Evolutionary conservation across 2,888 invertebrate species (phyloP).

Genomic region (Leptinotarsa rubiginosa): DNA sequence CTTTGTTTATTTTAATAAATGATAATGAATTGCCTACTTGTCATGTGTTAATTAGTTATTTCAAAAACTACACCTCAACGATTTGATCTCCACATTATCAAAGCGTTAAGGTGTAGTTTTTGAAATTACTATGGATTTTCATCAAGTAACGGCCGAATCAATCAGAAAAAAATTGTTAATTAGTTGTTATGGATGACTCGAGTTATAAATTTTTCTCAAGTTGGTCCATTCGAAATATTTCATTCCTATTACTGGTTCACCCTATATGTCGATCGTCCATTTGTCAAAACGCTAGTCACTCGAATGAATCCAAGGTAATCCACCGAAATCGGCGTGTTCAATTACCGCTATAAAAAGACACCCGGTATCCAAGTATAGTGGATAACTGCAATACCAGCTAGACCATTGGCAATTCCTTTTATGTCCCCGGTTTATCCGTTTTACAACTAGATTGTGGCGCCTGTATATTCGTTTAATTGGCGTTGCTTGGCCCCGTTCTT

Average conservation of each 20-base stretch:
- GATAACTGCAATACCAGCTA: conserved; percentile 19
- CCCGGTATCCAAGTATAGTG: conserved; percentile 3
- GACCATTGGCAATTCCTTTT: conserved; percentile 34
- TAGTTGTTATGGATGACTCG: too few species aligned
- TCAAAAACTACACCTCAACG: too few species aligned
- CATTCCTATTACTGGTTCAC: too few species aligned
- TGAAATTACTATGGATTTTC: too few species aligned
- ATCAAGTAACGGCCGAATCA: too few species aligned
- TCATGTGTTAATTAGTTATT: too few species aligned
- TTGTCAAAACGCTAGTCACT: not conserved
- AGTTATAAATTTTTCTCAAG: not conserved
- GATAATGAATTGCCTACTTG: too few species aligned
- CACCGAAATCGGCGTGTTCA: not conserved
- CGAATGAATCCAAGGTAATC: not conserved
- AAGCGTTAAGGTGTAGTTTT: too few species aligned
- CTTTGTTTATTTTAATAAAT: too few species aligned
- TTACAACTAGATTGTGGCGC: conserved; percentile 37
- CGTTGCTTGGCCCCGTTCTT: conserved; percentile 33
- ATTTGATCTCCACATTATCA: too few species aligned
- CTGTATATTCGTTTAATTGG: conserved; percentile 32
- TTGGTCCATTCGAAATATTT: not conserved
- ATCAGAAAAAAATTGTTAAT: too few species aligned
- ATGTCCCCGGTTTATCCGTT: conserved; percentile 15
- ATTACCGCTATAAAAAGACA: conserved; percentile 3
- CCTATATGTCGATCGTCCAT: too few species aligned